A percentile compares a stretch with the other conserved stretches of the same genome.
These are phyloP conservation scores for Rattus rattus DNA, from an alignment of 2,113 vertebrate genomes.

Conservation along the genomic window DNA sequence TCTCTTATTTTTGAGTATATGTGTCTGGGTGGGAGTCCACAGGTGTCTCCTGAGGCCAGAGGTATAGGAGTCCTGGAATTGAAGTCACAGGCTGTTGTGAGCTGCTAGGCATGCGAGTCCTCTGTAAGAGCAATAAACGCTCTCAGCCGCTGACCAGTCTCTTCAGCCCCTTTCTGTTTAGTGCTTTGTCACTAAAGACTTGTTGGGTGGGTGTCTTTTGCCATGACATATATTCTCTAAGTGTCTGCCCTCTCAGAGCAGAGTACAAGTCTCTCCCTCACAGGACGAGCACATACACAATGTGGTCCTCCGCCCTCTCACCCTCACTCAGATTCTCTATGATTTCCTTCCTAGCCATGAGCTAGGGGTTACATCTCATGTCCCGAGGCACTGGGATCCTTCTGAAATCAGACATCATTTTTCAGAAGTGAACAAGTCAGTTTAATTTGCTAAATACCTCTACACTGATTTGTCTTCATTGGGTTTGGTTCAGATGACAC, in stretches of 20 bases:
- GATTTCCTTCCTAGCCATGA: not conserved
- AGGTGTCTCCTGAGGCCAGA: not conserved
- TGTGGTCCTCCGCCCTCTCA: not conserved
- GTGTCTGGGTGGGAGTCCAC: not conserved
- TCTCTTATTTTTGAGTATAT: not conserved
- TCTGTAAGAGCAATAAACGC: too few species aligned
- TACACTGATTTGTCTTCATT: not conserved
- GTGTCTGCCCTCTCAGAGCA: not conserved
- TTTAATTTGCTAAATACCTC: not conserved
- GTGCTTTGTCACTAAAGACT: not conserved
- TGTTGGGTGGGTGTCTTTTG: not conserved
- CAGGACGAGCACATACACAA: not conserved
- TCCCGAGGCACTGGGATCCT: not conserved
- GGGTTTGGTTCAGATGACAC: not conserved
- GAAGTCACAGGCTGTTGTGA: not conserved
- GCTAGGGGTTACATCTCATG: not conserved
- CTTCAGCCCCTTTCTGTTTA: not conserved
- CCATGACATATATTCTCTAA: not conserved
- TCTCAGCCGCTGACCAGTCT: too few species aligned
- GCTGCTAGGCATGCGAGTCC: not conserved
- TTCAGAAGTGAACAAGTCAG: not conserved
- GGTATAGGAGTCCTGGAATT: too few species aligned
- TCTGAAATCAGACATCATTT: not conserved
- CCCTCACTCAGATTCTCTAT: not conserved
- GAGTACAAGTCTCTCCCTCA: not conserved